Evolutionary conservation across 2,113 vertebrate genomes (phyloP).

Genomic region (Zosterops borbonicus): DNA sequence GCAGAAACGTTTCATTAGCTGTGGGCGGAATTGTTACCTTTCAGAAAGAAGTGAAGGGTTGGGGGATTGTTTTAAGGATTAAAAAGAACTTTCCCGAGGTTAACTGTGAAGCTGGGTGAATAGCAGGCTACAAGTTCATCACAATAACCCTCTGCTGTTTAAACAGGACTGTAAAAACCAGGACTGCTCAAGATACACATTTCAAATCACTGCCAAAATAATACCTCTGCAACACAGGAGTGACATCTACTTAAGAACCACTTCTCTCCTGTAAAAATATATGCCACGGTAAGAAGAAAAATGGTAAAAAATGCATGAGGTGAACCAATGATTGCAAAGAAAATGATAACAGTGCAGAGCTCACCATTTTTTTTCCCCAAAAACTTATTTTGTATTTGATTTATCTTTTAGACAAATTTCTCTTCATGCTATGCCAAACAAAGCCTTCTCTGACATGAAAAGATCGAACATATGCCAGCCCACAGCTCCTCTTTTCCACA

Average conservation of each 20-base stretch:
- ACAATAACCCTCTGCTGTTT: not conserved
- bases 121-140: not conserved
- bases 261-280: not conserved
- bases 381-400: not conserved
- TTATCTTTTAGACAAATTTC: not conserved
- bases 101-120: not conserved
- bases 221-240: not conserved
- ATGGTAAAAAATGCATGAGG: not conserved
- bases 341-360: not conserved
- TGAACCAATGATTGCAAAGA: not conserved
- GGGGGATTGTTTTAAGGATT: not conserved
- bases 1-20: not conserved
- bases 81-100: not conserved
- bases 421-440: not conserved
- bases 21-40: accelerated
- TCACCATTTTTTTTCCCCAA: not conserved
- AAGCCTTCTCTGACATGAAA: not conserved
- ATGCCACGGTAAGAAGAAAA: not conserved
- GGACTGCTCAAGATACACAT: not conserved
- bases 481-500: not conserved
- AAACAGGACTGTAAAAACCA: not conserved
- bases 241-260: not conserved
- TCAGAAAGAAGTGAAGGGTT: not conserved
- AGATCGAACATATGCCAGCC: not conserved
- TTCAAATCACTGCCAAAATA: not conserved